These are phyloP conservation scores for Drosophila ananassae DNA, from an alignment of 1,140 invertebrate species.

Conservation along the genomic window DNA sequence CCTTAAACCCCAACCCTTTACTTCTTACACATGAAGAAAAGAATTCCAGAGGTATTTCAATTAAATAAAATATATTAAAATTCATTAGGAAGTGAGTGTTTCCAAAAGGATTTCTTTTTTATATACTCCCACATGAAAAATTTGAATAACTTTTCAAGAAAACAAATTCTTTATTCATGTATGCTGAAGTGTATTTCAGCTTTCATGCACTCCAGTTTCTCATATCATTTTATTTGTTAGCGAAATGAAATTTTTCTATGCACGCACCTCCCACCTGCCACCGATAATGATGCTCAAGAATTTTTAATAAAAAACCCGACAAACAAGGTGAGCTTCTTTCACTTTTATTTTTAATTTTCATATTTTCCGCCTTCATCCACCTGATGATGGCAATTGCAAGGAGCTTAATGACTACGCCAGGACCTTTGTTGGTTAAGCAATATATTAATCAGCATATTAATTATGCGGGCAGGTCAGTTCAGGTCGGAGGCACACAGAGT, in stretches of 20 bases:
- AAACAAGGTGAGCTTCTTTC: neutral
- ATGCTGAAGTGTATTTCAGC: neutral
- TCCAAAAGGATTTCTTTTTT: neutral
- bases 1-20: neutral
- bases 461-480: conserved; percentile 29
- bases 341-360: neutral
- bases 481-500: neutral
- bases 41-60: neutral
- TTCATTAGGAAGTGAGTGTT: neutral
- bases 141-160: neutral
- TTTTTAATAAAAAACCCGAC: conserved; percentile 42
- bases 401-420: conserved; percentile 32
- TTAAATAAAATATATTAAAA: neutral
- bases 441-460: conserved; percentile 53
- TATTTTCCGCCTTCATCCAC: neutral
- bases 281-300: conserved; percentile 49
- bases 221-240: conserved; percentile 39
- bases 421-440: conserved; percentile 33
- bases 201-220: conserved; percentile 28
- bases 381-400: conserved; percentile 39
- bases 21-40: neutral
- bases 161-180: too few species aligned
- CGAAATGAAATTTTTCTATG: conserved; percentile 27
- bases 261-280: conserved; percentile 21
- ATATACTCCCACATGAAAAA: neutral